These are phyloP conservation scores for Ceratitis capitata DNA, from an alignment of 1,140 invertebrate species.

Conservation along the genomic window DNA sequence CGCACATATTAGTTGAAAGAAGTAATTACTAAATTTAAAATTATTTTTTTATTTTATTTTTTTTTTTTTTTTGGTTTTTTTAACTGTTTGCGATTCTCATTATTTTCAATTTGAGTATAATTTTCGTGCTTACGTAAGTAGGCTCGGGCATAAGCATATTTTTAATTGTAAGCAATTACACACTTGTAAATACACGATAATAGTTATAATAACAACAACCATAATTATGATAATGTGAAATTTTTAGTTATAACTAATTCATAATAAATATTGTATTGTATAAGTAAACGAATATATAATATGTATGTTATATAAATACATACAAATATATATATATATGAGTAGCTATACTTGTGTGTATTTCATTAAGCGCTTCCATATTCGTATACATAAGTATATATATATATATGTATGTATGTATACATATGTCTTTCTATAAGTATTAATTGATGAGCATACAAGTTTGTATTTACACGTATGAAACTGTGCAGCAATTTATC, in stretches of 20 bases:
- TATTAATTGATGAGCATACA: background rate
- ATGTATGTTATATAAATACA: background rate
- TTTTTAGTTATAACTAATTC: background rate
- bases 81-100: too few species aligned
- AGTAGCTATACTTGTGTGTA: background rate
- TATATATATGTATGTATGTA: too few species aligned
- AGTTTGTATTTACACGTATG: too few species aligned
- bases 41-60: too few species aligned
- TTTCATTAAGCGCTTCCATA: constrained; percentile 30
- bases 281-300: too few species aligned
- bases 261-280: too few species aligned
- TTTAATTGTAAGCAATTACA: background rate
- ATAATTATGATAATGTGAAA: constrained; percentile 16
- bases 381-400: background rate
- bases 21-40: background rate
- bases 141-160: background rate
- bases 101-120: background rate
- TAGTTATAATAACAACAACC: constrained; percentile 20
- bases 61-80: too few species aligned
- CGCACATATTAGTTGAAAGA: background rate
- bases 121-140: background rate
- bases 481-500: constrained; percentile 25
- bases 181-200: constrained; percentile 40
- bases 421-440: background rate
- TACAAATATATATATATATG: background rate